Percentiles rank a stretch among this genome's conserved stretches.
Conservation (phyloP, 2,113 vertebrate genomes). For the Motacilla alba region DNA sequence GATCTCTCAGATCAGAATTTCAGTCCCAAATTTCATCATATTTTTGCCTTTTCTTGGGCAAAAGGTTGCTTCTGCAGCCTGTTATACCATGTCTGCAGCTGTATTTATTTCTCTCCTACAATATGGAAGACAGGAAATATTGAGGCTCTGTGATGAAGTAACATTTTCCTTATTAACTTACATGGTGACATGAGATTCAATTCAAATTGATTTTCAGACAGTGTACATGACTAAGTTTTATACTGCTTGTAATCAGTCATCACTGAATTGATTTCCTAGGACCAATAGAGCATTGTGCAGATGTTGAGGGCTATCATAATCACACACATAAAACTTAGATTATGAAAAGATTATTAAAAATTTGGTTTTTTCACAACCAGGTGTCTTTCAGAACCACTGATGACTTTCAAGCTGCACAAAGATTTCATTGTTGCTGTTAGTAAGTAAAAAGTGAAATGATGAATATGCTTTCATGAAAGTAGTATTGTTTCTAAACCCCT, state of each 20-base stretch:
- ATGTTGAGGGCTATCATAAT: neutral
- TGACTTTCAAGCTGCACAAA: conserved; percentile 96
- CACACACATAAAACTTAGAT: neutral
- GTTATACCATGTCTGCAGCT: neutral
- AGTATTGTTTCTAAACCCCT: neutral
- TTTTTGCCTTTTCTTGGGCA: neutral
- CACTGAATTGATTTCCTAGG: neutral
- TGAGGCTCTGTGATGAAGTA: neutral
- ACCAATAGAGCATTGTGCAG: no score
- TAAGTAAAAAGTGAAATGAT: conserved; percentile 82
- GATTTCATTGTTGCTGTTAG: conserved; percentile 97
- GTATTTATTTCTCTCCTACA: neutral
- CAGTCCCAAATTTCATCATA: neutral
- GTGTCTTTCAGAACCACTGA: conserved; percentile 92
- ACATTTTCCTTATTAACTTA: neutral
- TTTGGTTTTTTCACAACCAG: conserved; percentile 58
- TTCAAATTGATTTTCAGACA: neutral
- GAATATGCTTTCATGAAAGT: neutral
- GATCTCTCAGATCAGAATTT: neutral
- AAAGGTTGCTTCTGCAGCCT: neutral
- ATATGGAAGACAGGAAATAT: neutral
- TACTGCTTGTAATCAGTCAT: neutral
- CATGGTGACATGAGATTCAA: neutral
- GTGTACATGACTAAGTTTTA: neutral
- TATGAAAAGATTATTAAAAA: neutral